phyloP scores from a whole-genome alignment of 2,797 vertebrate genomes.

The Tokudaia muenninki region DNA sequence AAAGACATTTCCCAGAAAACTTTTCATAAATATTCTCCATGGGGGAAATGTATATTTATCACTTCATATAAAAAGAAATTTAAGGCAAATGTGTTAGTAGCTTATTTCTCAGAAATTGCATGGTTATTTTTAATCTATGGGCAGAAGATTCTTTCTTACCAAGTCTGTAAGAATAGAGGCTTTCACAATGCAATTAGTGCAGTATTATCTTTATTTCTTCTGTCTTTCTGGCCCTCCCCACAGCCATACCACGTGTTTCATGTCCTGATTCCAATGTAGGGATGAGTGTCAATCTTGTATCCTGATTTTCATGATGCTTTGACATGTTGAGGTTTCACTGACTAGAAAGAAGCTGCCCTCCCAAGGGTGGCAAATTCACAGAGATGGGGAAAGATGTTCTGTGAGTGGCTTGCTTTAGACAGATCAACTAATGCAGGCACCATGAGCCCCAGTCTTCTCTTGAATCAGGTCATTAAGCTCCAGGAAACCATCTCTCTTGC shows the following conservation, averaged over 20 bases:
- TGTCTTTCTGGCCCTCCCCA: neutral
- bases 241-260: neutral
- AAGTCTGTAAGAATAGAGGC: neutral
- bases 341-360: neutral
- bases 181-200: neutral
- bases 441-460: rapidly evolving
- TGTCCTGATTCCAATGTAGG: neutral
- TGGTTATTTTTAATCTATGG: constrained; percentile 67
- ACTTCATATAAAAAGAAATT: constrained; percentile 70
- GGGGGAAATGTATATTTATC: constrained; percentile 79
- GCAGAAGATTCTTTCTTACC: constrained; percentile 44
- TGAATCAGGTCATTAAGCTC: neutral
- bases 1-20: constrained; percentile 84
- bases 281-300: neutral
- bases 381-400: neutral
- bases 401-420: neutral
- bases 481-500: neutral
- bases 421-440: neutral
- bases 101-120: constrained; percentile 76
- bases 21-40: constrained; percentile 84
- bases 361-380: neutral
- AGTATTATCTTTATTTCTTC: neutral
- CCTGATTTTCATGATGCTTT: neutral
- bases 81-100: constrained; percentile 71
- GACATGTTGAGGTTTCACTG: neutral